These are phyloP conservation scores for Diloba caeruleocephala DNA, from an alignment of 2,888 invertebrate genomes.

Conservation along the genomic window DNA sequence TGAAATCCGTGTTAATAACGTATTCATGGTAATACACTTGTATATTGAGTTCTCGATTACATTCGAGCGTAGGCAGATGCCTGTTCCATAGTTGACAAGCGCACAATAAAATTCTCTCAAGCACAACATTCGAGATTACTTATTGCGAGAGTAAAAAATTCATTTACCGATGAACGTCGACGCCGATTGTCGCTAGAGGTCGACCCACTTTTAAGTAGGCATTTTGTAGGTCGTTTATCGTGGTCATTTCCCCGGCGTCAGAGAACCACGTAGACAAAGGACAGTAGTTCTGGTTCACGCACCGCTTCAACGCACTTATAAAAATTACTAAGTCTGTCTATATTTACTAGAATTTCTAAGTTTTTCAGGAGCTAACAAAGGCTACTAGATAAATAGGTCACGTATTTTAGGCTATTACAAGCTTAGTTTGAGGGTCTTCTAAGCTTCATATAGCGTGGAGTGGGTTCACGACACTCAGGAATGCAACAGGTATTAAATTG, in stretches of 20 bases:
- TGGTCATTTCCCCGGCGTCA: slow-evolving; percentile 73
- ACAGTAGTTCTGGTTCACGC: slow-evolving; percentile 46
- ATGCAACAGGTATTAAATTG: too few species aligned
- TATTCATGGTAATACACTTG: slow-evolving; percentile 9
- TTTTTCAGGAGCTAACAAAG: too few species aligned
- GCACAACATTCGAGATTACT: slow-evolving; percentile 46
- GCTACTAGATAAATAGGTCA: too few species aligned
- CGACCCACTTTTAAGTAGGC: slow-evolving; percentile 79
- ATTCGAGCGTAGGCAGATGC: slow-evolving; percentile 20
- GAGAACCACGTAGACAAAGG: slow-evolving; percentile 34
- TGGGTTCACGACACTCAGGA: too few species aligned
- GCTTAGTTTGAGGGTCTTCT: too few species aligned
- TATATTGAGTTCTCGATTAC: slow-evolving; percentile 8
- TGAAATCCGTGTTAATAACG: slow-evolving; percentile 19
- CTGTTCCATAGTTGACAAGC: slow-evolving; percentile 18
- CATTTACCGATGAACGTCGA: slow-evolving; percentile 59
- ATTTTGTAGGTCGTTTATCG: slow-evolving; percentile 82
- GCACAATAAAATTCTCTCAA: slow-evolving; percentile 38
- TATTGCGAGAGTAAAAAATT: slow-evolving; percentile 61
- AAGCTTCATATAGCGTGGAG: too few species aligned
- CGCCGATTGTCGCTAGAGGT: slow-evolving; percentile 64
- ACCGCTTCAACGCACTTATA: slow-evolving; percentile 8
- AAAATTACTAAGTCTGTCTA: too few species aligned
- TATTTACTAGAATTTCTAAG: too few species aligned
- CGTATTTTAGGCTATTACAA: too few species aligned